Percentiles rank a stretch among this genome's conserved stretches.
Evolutionary conservation across 2,888 invertebrate species (phyloP).

Genomic region (Hedya salicella): DNA sequence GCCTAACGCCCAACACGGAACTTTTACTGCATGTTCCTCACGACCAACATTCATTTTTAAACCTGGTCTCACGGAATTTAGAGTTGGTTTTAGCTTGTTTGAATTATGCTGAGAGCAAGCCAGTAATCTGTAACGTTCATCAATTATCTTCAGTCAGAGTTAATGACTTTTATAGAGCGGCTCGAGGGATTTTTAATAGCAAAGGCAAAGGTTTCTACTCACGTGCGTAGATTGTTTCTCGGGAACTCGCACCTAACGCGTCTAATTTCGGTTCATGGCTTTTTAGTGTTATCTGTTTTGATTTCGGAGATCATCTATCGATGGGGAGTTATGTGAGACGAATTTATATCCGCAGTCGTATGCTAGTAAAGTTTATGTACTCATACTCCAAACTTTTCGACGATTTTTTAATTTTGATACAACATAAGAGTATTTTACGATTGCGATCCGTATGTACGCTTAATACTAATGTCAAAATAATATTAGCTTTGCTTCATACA

Average conservation of each 20-base stretch:
- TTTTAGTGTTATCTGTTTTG: conserved; percentile 27
- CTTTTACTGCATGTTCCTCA: conserved; percentile 66
- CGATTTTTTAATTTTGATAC: background rate
- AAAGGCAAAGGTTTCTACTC: conserved; percentile 57
- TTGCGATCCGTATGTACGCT: too few relatives aligned
- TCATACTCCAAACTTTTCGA: background rate
- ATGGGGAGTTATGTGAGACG: conserved; percentile 6
- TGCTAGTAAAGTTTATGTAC: background rate
- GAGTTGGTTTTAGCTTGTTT: conserved; percentile 48
- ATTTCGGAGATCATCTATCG: conserved; percentile 30
- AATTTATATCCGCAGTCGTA: background rate
- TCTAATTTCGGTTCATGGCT: conserved; percentile 41
- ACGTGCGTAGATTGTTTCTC: conserved; percentile 58
- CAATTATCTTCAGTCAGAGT: conserved; percentile 83
- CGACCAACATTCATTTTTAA: conserved; percentile 45
- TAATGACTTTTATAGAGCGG: conserved; percentile 85
- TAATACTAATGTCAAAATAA: too few relatives aligned
- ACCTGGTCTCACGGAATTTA: conserved; percentile 46
- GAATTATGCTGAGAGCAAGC: conserved; percentile 56
- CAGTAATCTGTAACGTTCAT: conserved; percentile 82
- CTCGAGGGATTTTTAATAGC: conserved; percentile 63
- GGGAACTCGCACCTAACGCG: conserved; percentile 54
- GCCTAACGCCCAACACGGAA: conserved; percentile 72
- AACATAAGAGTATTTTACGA: background rate
- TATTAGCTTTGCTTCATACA: too few relatives aligned